Base-by-base conservation (phyloP, 92 coral and sea anemone genomes). In the Metridium senile region DNA sequence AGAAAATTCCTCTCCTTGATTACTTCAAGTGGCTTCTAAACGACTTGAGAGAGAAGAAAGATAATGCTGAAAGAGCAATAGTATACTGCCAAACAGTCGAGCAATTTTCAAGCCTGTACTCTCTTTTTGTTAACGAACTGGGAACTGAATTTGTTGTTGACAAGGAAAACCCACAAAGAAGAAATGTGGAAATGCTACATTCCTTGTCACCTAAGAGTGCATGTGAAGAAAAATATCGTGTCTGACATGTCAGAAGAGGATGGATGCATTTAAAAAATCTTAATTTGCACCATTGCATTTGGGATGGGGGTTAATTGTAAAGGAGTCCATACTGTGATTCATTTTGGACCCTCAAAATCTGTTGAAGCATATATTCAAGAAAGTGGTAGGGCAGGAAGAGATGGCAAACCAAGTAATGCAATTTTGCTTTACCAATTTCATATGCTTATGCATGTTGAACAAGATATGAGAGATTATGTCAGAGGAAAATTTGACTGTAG, bases 381-480 rank as follows among this genome's bases (percentile, higher is more conserved):
- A n/a, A 62, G 34, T 17, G 78, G 67, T 8, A 35, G 80, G 62
- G 85, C 80, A 28, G 85, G 80, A 1, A 73, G 80, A 61, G 80
- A 73, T 73, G 80, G 80, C 22, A n/a, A 19, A n/a, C 78, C 74
- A 23, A 81, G 85, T 65, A 72, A 64, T 3, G 65, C 66, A 22
- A 20, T 78, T 9, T 49, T 80, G 25, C 57, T 80, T 11, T 80
- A 71, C 47, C 57, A 80, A 58, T 23, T 66, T 26, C 0, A 71
- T 17, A 71, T 80, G 72, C 33, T 59, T 13, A 31, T 75, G 21
- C 75, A 66, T 67, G 81, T 74, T 74, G 86, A 67, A 1, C 54
- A 82, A 57, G 87, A 83, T 62, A 76, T 68, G 83, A 68, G 76
- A 63, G 82, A 68, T 26, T 66, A 74, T 28, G 86, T 82, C 1